Base-by-base conservation (phyloP, 2,888 invertebrate species). In the Fragum fragum region DNA sequence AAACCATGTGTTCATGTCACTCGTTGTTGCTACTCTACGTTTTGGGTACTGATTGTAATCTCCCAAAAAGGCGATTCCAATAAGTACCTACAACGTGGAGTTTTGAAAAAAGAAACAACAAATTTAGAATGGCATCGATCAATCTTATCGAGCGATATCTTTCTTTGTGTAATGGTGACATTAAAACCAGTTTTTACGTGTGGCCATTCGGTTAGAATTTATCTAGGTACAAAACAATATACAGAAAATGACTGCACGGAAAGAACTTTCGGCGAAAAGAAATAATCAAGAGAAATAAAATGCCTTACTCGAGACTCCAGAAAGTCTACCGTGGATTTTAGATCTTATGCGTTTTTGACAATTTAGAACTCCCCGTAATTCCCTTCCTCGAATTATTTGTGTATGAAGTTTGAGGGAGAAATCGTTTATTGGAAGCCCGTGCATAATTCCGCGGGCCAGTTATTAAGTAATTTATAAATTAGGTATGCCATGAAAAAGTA, bases 331-430 rank as follows among this genome's bases (percentile, higher is more conserved):
- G n/a, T 18, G 21, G 21, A 59, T 57, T 69, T 81, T 68, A 76
- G 76, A 81, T 81, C 81, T 79, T 74, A 79, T 79, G 47, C 73
- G 57, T 85, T 81, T 36, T 85, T 76, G 81, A 81, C 81, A 82
- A 78, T 85, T 80, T 80, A 82, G 77, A 82, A 73, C 85, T 69
- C 68, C 76, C 52, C 73, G 76, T 80, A 82, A 79, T 73, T 80
- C 80, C 70, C 52, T 23, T 57, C 63, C 23, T 52, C 63, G 75
- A 71, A 81, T 74, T 57, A 66, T 74, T 63, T 42, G 59, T 78
- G 53, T 71, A 71, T 75, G 77, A 81, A 76, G 68, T 63, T 63
- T 21, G 53, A 18, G 72, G 76, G 70, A 73, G 73, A 76, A 79
- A 69, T 63, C 57, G 72, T 59, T 77, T 70, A 75, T 82, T 82